Base-by-base conservation (phyloP, 2,113 vertebrate genomes). In the Murina feae region DNA sequence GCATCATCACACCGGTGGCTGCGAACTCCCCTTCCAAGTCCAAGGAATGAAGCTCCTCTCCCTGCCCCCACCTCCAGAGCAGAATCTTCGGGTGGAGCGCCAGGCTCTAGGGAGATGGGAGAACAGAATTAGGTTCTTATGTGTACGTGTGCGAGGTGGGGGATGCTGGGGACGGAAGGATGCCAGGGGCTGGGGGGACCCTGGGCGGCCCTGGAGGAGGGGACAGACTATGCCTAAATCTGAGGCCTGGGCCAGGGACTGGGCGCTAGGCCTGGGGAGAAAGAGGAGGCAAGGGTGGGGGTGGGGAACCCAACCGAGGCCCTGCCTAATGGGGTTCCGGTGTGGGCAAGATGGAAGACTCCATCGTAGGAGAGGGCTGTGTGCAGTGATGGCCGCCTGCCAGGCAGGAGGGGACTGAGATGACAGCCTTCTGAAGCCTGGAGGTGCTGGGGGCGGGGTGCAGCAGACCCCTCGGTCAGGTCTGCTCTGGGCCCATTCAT, bases 391-490 rank as follows among this genome's bases (percentile, higher is more conserved):
- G 90, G 95, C 89, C n/a, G 80, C 82, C 95, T 68, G 92, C 72
- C 92, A 92, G 96, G 86, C 89, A 89, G 90, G 65, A 95, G 82
- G 68, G 78, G 51, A 76, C 39, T n/a, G 86, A 86, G 72, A 91
- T 18, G 74, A 75, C 69, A 90, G 81, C 42, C 75, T 95, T 86
- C 49, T 14, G 25, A 81, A 69, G 44, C 53, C 9, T 55, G 79
- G 88, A 89, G 82, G 83, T 91, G 55, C 83, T 49, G 69, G 58
- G 95, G 74, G 49, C 44, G 55, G 80, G 86, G 71, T 76, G 53
- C 11, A 39, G 65, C 69, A 32, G 75, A 53, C 53, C 75, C 65
- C 78, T 83, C 32, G 47, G 71, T 95, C 82, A 71, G 89, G 76
- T 55, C 11, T n/a, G 69, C 58, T 58, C 74, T 81, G 21, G 93